Evolutionary conservation across 2,888 invertebrate species (phyloP), one percentile per base, ranked within the genome.

Genomic region (Chymomyza fuscimana): DNA sequence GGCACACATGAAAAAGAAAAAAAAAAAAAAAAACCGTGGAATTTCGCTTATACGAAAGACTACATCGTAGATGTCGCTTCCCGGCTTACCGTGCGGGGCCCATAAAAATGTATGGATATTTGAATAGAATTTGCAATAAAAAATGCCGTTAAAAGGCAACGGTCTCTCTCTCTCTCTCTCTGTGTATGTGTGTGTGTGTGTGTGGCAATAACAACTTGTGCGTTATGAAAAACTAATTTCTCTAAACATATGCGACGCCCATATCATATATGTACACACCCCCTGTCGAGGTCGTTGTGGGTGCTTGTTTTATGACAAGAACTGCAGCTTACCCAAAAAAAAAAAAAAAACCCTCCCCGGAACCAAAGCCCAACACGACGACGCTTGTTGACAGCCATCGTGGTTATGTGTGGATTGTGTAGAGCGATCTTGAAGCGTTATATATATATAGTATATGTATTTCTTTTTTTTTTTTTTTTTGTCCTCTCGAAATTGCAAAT

Each of bases 121-220:
- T 88, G 82, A 87, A 89, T 88, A 86, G 86, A 88, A 88, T 89
- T 89, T 89, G 89, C 88, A 85, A 88, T 88, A 88, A 88, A 88
- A 88, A 86, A 86, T 86, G 88, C 88, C 85, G 85, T 88, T 86
- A 86, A 88, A 88, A 87, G 79, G 73, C 87, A 77, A 73, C 75
- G 12, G 36, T n/a, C 50, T 36, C 63, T 51, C 19, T 19, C 19
- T 51, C 66, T 50, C 19, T 19, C 19, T 51, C 66, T 50, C 67
- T 58, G 61, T 67, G 69, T 15, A 62, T 25, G 66, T 36, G 74
- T 65, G 64, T 16, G 65, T 59, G 76, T 46, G 67, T 65, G 72
- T 69, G 69, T 75, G 83, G 87, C 87, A 88, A 86, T 80, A 89
- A 77, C 82, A 88, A 89, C 89, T 88, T 88, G 89, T 83, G 82